phyloP scores from a whole-genome alignment of 2,797 vertebrate genomes.

The Pseudocheirus occidentalis region DNA sequence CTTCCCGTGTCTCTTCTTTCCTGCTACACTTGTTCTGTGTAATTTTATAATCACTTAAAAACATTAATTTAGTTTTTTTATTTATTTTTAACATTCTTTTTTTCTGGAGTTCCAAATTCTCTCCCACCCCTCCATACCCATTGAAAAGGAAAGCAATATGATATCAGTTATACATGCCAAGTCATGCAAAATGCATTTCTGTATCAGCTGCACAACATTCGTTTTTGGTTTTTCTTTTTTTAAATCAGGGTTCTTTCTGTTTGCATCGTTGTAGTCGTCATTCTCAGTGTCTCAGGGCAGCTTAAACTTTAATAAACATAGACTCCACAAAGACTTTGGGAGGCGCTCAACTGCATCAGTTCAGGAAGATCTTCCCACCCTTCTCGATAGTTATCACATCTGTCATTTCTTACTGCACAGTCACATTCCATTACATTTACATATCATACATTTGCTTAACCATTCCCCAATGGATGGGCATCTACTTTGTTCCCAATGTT shows the following conservation, averaged over 20 bases:
- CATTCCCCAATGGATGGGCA: background rate
- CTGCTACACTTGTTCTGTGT: background rate
- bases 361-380: background rate
- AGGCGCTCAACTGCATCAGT: background rate
- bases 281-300: background rate
- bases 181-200: background rate
- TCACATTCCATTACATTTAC: background rate
- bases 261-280: background rate
- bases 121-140: background rate
- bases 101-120: background rate
- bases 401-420: background rate
- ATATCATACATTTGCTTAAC: background rate
- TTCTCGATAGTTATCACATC: background rate
- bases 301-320: background rate
- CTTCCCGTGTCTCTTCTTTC: background rate
- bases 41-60: background rate
- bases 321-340: background rate
- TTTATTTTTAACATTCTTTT: background rate
- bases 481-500: background rate
- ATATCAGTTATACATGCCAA: background rate
- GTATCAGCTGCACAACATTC: background rate
- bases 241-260: background rate
- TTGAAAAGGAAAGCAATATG: background rate
- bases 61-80: background rate
- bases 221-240: background rate